Evolutionary conservation across 2,888 invertebrate genomes (phyloP).

Genomic region (Hydrotaea cyrtoneurina): DNA sequence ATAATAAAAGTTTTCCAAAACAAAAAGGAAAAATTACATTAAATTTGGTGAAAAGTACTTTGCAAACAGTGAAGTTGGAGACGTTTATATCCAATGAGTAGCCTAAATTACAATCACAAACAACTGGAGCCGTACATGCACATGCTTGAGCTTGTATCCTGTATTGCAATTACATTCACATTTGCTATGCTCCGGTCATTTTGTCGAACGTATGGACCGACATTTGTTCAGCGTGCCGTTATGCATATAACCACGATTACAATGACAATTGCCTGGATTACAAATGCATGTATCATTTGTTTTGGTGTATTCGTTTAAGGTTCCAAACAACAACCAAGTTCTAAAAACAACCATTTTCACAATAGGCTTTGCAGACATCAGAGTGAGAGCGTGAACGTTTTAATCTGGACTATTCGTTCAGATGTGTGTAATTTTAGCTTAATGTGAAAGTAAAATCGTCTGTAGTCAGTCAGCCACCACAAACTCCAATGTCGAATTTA

Average conservation of each 20-base stretch:
- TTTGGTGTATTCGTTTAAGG: conserved; percentile 68
- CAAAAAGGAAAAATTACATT: no score
- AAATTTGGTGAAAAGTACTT: neutral
- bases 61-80: neutral
- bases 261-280: conserved; percentile 15
- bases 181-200: neutral
- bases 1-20: no score
- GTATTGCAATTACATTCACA: neutral
- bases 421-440: neutral
- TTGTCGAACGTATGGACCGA: conserved; percentile 53
- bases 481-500: neutral
- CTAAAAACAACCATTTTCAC: conserved; percentile 65
- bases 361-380: conserved; percentile 23
- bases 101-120: neutral
- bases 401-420: neutral
- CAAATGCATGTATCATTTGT: conserved; percentile 63
- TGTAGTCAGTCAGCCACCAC: neutral
- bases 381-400: neutral
- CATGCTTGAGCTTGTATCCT: neutral
- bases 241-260: neutral
- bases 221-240: conserved; percentile 41
- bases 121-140: conserved; percentile 2
- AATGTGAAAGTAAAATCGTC: no score
- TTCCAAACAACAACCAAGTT: conserved; percentile 70
- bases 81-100: neutral